Evolutionary conservation across 2,888 invertebrate species (phyloP).

Genomic region (Temnothorax ravouxi): DNA sequence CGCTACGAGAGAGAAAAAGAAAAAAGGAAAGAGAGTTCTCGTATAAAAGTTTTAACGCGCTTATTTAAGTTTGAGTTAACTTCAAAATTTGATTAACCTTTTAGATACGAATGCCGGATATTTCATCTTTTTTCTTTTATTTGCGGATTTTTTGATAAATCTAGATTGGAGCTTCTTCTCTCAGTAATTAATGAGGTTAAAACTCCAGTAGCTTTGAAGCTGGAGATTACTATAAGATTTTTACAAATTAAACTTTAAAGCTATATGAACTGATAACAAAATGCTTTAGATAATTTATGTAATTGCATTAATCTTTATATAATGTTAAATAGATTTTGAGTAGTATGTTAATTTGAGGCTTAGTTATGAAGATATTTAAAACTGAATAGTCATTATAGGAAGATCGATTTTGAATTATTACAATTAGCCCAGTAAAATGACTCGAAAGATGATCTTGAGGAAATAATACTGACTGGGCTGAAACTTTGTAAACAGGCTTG

Average conservation of each 20-base stretch:
- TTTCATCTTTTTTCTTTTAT: not conserved
- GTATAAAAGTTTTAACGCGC: not conserved
- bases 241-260: not conserved
- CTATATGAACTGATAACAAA: not conserved
- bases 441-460: too few relatives aligned
- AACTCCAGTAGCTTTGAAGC: not conserved
- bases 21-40: not conserved
- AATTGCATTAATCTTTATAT: not conserved
- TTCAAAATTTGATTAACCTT: constrained; percentile 12
- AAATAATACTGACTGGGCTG: too few relatives aligned
- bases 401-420: not conserved
- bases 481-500: too few relatives aligned
- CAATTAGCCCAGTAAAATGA: too few relatives aligned
- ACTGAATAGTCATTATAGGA: not conserved
- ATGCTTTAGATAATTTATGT: not conserved
- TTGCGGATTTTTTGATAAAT: not conserved
- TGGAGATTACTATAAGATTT: not conserved
- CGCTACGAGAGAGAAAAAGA: not conserved
- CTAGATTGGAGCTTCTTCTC: not conserved
- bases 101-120: not conserved
- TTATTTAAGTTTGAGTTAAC: constrained; percentile 20
- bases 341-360: not conserved
- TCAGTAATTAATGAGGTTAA: not conserved
- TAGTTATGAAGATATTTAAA: not conserved
- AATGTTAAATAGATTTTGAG: not conserved